A percentile compares a stretch with the other conserved stretches of the same genome.
phyloP scores from a whole-genome alignment of 2,113 vertebrate species.

The Oryzias javanicus region DNA sequence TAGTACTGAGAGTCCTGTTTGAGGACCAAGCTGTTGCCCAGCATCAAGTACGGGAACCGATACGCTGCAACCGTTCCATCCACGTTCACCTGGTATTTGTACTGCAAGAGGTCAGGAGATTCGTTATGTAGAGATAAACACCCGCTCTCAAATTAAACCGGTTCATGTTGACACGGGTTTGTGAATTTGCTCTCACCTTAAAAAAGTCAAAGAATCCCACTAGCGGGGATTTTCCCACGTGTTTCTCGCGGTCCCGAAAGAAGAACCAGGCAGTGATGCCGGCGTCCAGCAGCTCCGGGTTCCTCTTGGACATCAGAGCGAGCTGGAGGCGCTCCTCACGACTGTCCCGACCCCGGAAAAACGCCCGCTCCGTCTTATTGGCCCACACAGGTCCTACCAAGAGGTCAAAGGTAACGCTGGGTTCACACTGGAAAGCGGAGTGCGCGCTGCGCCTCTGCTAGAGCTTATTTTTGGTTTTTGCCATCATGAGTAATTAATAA shows the following conservation, averaged over 20 bases:
- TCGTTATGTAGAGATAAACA: background rate
- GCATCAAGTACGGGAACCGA: slow-evolving; percentile 89
- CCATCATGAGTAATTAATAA: too few species aligned
- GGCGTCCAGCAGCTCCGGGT: slow-evolving; percentile 88
- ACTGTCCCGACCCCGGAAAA: slow-evolving; percentile 92
- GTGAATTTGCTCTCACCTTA: slow-evolving; percentile 75
- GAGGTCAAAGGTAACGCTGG: background rate
- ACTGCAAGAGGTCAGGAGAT: slow-evolving; percentile 48
- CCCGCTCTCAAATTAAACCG: background rate
- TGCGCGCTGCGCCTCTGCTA: too few species aligned
- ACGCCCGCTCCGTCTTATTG: slow-evolving; percentile 86
- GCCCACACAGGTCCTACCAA: slow-evolving; percentile 82
- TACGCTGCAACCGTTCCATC: slow-evolving; percentile 94
- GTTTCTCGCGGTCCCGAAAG: slow-evolving; percentile 88
- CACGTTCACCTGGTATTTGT: slow-evolving; percentile 93
- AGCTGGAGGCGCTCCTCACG: slow-evolving; percentile 87
- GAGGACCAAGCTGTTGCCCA: slow-evolving; percentile 89
- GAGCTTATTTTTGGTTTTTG: background rate
- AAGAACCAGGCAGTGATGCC: slow-evolving; percentile 96
- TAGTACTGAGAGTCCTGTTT: slow-evolving; percentile 92
- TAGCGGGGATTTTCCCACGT: slow-evolving; percentile 83
- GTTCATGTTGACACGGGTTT: background rate
- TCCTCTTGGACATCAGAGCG: slow-evolving; percentile 82
- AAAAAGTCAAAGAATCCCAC: slow-evolving; percentile 97
- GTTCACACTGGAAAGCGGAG: background rate